A percentile compares a stretch with the other conserved stretches of the same genome.
These are phyloP conservation scores for Apis florea DNA, from an alignment of 1,140 invertebrate genomes.

Conservation along the genomic window DNA sequence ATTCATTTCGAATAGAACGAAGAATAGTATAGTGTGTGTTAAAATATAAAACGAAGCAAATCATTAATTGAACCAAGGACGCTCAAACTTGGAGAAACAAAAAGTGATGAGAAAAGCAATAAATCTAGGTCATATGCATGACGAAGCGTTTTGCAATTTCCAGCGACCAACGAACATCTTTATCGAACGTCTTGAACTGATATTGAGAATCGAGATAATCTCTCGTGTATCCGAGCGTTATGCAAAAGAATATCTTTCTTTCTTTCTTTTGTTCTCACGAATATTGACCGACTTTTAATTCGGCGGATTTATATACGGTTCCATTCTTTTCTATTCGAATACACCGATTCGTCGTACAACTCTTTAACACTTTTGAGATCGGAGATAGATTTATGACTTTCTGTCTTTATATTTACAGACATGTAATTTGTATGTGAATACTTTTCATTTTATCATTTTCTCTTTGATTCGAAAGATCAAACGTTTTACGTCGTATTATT, in stretches of 20 bases:
- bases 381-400: too few species aligned
- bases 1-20: too few species aligned
- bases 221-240: constrained; percentile 25
- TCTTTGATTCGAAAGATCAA: too few species aligned
- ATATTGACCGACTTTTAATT: constrained; percentile 35
- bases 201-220: constrained; percentile 21
- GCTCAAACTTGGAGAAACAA: neutral
- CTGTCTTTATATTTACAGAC: too few species aligned
- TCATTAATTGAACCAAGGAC: too few species aligned
- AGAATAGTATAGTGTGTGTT: too few species aligned
- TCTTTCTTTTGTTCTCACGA: constrained; percentile 33
- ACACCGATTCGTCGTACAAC: too few species aligned
- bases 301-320: constrained; percentile 33
- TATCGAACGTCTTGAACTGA: constrained; percentile 20
- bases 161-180: neutral
- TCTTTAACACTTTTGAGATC: too few species aligned
- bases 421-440: too few species aligned
- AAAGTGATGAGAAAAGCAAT: neutral
- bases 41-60: too few species aligned
- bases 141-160: neutral
- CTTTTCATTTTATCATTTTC: too few species aligned
- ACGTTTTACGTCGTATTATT: too few species aligned
- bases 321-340: constrained; percentile 26
- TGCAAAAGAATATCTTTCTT: constrained; percentile 6
- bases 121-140: neutral